These are phyloP conservation scores for Bombylius discolor DNA, from an alignment of 2,888 invertebrate species.

Conservation along the genomic window DNA sequence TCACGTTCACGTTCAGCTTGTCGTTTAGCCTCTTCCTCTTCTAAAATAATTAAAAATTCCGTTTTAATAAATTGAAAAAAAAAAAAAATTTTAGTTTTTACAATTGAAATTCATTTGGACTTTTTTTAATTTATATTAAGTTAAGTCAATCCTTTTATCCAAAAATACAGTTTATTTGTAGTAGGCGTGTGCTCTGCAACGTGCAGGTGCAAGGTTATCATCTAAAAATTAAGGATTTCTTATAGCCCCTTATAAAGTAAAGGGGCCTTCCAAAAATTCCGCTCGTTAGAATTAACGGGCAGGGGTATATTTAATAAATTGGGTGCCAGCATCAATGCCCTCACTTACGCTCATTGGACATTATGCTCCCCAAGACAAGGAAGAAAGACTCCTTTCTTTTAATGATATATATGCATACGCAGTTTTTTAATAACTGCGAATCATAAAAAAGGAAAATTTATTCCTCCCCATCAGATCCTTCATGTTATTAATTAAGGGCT, in stretches of 20 bases:
- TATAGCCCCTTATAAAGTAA: constrained; percentile 47
- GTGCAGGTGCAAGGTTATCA: background rate
- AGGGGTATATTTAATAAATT: constrained; percentile 26
- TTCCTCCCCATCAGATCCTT: no score
- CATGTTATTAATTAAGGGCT: no score
- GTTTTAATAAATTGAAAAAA: no score
- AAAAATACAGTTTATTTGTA: no score
- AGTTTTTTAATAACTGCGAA: background rate
- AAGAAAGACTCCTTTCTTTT: constrained; percentile 29
- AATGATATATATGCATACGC: no score
- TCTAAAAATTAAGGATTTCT: background rate
- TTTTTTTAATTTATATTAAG: no score
- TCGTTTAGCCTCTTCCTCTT: constrained; percentile 50
- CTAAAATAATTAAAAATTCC: constrained; percentile 10
- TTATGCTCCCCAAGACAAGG: constrained; percentile 83
- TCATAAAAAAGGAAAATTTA: background rate
- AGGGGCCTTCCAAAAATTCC: constrained; percentile 67
- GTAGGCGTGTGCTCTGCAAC: background rate
- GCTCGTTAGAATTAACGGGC: constrained; percentile 38
- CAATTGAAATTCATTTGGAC: no score
- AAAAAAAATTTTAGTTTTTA: constrained; percentile 6
- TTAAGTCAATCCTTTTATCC: no score
- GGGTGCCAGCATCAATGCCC: constrained; percentile 75
- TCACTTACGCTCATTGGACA: constrained; percentile 78
- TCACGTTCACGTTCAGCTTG: constrained; percentile 42